Base-by-base conservation (phyloP, 2,113 vertebrate genomes). In the Sterrhoptilus dennistouni region DNA sequence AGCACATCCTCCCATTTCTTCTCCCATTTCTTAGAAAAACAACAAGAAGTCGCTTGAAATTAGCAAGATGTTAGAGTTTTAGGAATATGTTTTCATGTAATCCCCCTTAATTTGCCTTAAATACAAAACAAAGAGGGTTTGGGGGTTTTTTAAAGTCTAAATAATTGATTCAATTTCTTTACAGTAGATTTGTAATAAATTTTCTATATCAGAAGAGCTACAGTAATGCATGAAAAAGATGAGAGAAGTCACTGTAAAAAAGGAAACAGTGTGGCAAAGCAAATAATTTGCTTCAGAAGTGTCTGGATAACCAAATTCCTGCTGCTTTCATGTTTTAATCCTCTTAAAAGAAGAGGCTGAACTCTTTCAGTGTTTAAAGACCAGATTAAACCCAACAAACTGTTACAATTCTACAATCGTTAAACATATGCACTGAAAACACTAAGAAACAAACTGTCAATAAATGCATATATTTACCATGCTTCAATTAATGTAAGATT, bases 311-410 rank as follows among this genome's bases (percentile, higher is more conserved):
- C 72, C 54, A 36, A 68, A 72, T 93, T 87, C 77, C 70, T 85
- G 5, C 65, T 79, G 49, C 59, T 88, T 61, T 78, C 70, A 59
- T 60, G 17, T 63, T 65, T 66, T 85, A 89, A 91, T 92, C 82
- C 56, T 89, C 88, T 65, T 71, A 71, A 83, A 95, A 89, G 45
- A 87, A 82, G 71, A 87, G 53, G 53, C 86, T 93, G 78, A 86
- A 74, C n/a, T 88, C 33, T 31, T 50, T 42, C 42, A 65, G 59
- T 68, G 20, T 87, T 68, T 82, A 65, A 78, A 83, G 38, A 60
- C 69, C 33, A 64, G 50, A 44, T 71, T 87, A 89, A 88, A 68
- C 22, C 36, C 18, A 66, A 47, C 57, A 91, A 87, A 91, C 53
- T 50, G 53, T 79, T 79, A 53, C 3, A 22, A 49, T 63, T 94